Base-by-base conservation (phyloP, 1,140 invertebrate species). In the Phthorimaea operculella region DNA sequence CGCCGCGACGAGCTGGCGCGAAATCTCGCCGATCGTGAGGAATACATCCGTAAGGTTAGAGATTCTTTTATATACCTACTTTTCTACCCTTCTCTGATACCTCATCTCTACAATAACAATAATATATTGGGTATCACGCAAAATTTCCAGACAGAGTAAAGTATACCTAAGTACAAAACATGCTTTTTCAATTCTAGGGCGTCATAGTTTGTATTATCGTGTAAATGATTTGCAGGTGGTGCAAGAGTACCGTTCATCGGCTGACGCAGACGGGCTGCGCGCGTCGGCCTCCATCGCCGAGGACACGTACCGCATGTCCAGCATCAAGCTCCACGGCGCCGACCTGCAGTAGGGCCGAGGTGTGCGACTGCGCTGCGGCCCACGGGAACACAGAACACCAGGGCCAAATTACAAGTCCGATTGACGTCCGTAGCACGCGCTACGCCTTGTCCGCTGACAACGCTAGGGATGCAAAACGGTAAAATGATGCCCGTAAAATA, bases 31-130 rank as follows among this genome's bases (percentile, higher is more conserved):
- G 57, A 61, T 2, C 59, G 73, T 10, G 72, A 77, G 49, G 70
- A 76, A n/a, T 62, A 72, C 28, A 70, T 80, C 17, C 65, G 74
- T 4, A 68, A 63, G 63, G 76, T 75, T 17, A 59, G 47, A 52
- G 39, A 55, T 39, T 2, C 2, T 28, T 28, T 2, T 28, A 6
- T 28, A n/a, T n/a, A n/a, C 21, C 21, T 4, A 6, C 2, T 6
- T 28, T 2, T 28, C 2, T 28, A 28, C 21, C 21, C 21, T 28
- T n/a, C n/a, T n/a, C n/a, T n/a, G n/a, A n/a, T n/a, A n/a, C n/a
- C n/a, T n/a, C n/a, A n/a, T n/a, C n/a, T n/a, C n/a, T n/a, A n/a
- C n/a, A n/a, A n/a, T n/a, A n/a, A n/a, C n/a, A n/a, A n/a, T n/a
- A n/a, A n/a, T n/a, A n/a, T n/a, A n/a, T n/a, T n/a, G n/a, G n/a